Evolutionary conservation across 2,113 vertebrate genomes (phyloP).

Genomic region (Procapra przewalskii): DNA sequence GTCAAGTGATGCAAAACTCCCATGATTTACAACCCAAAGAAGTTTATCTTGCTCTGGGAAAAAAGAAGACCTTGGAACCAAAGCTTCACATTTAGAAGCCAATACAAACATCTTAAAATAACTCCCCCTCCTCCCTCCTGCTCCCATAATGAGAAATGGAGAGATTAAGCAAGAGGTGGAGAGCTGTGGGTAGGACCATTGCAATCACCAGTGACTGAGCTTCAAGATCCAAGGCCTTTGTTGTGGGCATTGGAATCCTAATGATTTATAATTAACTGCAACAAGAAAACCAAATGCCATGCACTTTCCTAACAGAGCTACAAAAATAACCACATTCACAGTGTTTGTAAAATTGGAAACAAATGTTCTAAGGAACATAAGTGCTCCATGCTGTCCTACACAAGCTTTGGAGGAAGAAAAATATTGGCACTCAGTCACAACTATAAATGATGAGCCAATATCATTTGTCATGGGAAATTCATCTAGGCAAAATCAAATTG

Average conservation of each 20-base stretch:
- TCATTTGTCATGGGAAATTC: slow-evolving; percentile 93
- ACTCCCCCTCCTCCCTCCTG: slow-evolving; percentile 81
- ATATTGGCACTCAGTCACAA: slow-evolving; percentile 82
- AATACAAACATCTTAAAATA: slow-evolving; percentile 98
- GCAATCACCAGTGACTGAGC: slow-evolving; percentile 82
- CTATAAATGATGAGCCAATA: slow-evolving; percentile 87
- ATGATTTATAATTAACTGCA: slow-evolving; percentile 89
- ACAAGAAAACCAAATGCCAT: slow-evolving; percentile 91
- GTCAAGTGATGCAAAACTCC: slow-evolving; percentile 87
- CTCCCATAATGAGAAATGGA: slow-evolving; percentile 76
- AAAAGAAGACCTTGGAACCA: slow-evolving; percentile 92
- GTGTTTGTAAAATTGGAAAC: slow-evolving; percentile 91
- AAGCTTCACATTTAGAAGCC: slow-evolving; percentile 87
- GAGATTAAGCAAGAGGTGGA: slow-evolving; percentile 77
- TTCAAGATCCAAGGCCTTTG: slow-evolving; percentile 88
- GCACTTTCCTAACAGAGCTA: slow-evolving; percentile 88
- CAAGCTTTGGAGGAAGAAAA: slow-evolving; percentile 84
- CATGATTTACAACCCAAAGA: slow-evolving; percentile 87
- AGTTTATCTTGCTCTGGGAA: slow-evolving; percentile 96
- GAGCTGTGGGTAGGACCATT: slow-evolving; percentile 76
- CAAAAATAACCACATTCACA: slow-evolving; percentile 87
- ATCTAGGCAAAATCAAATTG: slow-evolving; percentile 85
- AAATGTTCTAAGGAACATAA: slow-evolving; percentile 90
- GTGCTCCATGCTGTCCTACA: slow-evolving; percentile 78
- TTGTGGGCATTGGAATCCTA: slow-evolving; percentile 83